These are phyloP conservation scores for Girardia tigrina DNA, from an alignment of 2,888 invertebrate species.

Conservation along the genomic window DNA sequence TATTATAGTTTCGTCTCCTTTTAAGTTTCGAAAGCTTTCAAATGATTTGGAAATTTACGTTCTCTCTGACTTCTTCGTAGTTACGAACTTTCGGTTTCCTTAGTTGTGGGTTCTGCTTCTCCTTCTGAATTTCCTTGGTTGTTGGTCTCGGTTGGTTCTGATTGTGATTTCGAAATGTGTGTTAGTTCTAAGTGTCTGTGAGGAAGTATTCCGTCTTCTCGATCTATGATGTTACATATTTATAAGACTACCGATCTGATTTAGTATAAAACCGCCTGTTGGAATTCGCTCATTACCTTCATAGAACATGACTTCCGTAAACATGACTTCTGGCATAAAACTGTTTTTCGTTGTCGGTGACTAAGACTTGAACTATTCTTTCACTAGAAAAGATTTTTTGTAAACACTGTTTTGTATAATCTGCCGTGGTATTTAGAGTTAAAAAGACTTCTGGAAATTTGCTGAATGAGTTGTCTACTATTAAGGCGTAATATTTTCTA, in stretches of 20 bases:
- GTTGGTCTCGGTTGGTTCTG: too few relatives aligned
- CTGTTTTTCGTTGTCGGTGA: slow-evolving; percentile 24
- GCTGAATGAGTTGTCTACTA: neutral
- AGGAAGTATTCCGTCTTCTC: too few relatives aligned
- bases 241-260: neutral
- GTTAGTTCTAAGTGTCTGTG: too few relatives aligned
- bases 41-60: too few relatives aligned
- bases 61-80: too few relatives aligned
- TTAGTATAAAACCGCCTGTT: slow-evolving; percentile 1
- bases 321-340: neutral
- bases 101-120: too few relatives aligned
- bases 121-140: too few relatives aligned
- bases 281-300: slow-evolving; percentile 18
- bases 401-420: neutral
- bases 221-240: too few relatives aligned
- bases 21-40: too few relatives aligned
- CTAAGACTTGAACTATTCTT: slow-evolving; percentile 20
- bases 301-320: slow-evolving; percentile 16
- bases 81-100: too few relatives aligned
- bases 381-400: slow-evolving; percentile 9
- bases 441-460: slow-evolving; percentile 21
- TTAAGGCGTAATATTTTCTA: slow-evolving; percentile 11
- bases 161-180: too few relatives aligned
- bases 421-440: neutral
- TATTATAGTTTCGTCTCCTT: too few relatives aligned